These are phyloP conservation scores for Esox lucius DNA, from an alignment of 2,797 vertebrate genomes.

Conservation along the genomic window DNA sequence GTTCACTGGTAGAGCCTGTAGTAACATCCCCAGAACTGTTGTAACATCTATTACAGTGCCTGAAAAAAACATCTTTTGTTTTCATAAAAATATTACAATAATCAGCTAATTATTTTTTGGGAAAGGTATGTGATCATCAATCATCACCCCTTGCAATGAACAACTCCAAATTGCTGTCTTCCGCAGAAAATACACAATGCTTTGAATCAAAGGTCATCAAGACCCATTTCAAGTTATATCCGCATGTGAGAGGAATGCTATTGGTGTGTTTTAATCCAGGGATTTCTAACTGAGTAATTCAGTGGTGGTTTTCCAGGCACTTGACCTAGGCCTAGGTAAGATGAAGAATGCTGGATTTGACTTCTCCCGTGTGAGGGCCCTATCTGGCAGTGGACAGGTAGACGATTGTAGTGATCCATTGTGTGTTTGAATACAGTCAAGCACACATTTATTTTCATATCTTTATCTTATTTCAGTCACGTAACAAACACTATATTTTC, in stretches of 20 bases:
- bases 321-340: conserved; percentile 87
- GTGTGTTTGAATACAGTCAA: neutral
- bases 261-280: neutral
- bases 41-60: neutral
- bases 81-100: neutral
- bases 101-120: neutral
- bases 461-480: no score
- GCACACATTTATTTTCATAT: neutral
- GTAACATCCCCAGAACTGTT: neutral
- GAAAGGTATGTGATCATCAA: neutral
- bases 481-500: no score
- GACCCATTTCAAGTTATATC: neutral
- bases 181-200: neutral
- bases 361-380: conserved; percentile 81
- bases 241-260: neutral
- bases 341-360: conserved; percentile 84
- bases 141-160: neutral
- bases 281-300: conserved; percentile 26
- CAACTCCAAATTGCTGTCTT: neutral
- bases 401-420: neutral
- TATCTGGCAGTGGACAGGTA: conserved; percentile 93
- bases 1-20: neutral
- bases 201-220: neutral
- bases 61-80: neutral
- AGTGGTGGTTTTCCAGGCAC: conserved; percentile 74